Evolutionary conservation across 2,113 vertebrate genomes (phyloP).

Genomic region (Electrona antarctica): DNA sequence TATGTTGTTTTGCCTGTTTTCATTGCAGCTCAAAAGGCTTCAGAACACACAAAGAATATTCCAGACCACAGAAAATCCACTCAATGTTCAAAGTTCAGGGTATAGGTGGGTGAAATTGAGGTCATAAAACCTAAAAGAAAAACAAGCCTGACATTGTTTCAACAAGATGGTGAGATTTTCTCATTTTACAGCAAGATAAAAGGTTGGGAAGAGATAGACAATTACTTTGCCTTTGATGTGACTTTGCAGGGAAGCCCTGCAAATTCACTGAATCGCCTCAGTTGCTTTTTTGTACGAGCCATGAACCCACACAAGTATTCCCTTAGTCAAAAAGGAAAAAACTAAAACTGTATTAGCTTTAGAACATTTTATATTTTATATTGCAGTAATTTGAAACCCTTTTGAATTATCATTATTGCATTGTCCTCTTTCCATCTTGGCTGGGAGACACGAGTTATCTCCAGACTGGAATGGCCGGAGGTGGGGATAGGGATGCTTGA

Average conservation of each 20-base stretch:
- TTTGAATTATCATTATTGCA: slow-evolving; percentile 3
- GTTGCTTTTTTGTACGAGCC: slow-evolving; percentile 3
- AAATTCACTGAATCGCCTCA: slow-evolving; percentile 19
- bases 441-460: not conserved
- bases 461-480: too few species aligned
- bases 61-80: too few species aligned
- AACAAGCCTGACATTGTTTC: not conserved
- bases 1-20: too few species aligned
- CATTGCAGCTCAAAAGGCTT: too few species aligned
- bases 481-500: not conserved
- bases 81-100: too few species aligned
- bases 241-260: slow-evolving; percentile 6
- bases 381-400: slow-evolving; percentile 4
- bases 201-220: slow-evolving; percentile 2
- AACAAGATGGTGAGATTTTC: slow-evolving; percentile 7
- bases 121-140: too few species aligned
- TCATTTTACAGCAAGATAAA: slow-evolving; percentile 29
- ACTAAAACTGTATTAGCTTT: not conserved
- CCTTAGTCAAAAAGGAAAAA: not conserved
- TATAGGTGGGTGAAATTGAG: too few species aligned
- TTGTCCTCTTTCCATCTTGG: not conserved
- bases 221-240: slow-evolving; percentile 12
- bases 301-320: slow-evolving; percentile 19
- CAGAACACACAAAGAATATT: too few species aligned
- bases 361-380: not conserved